Evolutionary conservation across 2,888 invertebrate species (phyloP), one percentile per base, ranked within the genome.

Genomic region (Geotrupes spiniger): DNA sequence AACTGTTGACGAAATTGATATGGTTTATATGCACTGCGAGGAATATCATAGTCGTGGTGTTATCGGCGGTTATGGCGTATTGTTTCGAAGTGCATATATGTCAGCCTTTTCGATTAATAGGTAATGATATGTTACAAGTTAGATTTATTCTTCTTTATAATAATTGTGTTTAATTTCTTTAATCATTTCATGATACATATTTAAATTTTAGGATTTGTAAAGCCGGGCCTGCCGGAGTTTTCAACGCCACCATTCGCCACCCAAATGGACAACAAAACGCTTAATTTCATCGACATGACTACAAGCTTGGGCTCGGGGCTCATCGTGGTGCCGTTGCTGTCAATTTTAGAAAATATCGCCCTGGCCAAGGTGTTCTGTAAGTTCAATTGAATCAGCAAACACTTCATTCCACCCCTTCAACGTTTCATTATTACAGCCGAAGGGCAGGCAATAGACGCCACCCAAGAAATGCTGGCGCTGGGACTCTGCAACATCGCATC

Each of bases 21-120:
- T 88, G 87, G 87, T 77, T 88, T 63, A 74, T 87, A 38, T 83
- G 86, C 48, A 87, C 87, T 16, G 83, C 85, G 0, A 75, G 89
- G 52, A 89, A 89, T 73, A 89, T 89, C 56, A 74, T 87, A 31
- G 83, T 89, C 16, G 89, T 90, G 48, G 76, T 89, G 14, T 72
- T 82, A 11, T 85, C 85, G 65, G 83, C 83, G 0, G 74, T 80
- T 4, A 72, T 85, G 42, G 84, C 84, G 0, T 86, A 83, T 72
- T 74, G 79, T 61, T 81, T 84, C 66, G 82, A 84, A 65, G 72
- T 76, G 31, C 76, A 79, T 64, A 73, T 78, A 25, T 67, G 70
- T 9, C 73, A 78, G 53, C 85, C 85, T 0, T 86, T 87, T 61
- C 76, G 78, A 36, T 75, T 87, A 10, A 26, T 16, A 17, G 6